These are phyloP conservation scores for Petrolisthes cinctipes DNA, from an alignment of 2,888 invertebrate species.

Conservation along the genomic window DNA sequence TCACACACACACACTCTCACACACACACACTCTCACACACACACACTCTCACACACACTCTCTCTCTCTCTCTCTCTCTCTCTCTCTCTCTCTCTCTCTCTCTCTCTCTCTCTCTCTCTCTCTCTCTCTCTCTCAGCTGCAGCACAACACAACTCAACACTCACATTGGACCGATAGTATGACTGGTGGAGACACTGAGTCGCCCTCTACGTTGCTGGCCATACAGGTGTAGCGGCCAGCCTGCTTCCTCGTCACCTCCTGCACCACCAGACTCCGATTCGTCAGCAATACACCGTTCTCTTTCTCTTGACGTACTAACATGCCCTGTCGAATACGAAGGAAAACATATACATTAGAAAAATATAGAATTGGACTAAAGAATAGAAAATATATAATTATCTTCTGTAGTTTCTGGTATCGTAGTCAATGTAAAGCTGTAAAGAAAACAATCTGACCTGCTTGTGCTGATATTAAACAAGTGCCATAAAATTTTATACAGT, in stretches of 20 bases:
- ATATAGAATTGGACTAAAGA: neutral
- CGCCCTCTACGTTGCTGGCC: constrained; percentile 50
- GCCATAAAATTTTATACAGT: neutral
- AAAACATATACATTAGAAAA: neutral
- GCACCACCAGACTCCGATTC: constrained; percentile 50
- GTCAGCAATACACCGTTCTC: constrained; percentile 44
- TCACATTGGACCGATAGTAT: constrained; percentile 43
- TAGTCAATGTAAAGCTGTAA: neutral
- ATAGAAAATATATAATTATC: too few relatives aligned
- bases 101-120: neutral
- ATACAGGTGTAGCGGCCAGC: constrained; percentile 50
- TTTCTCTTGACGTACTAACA: constrained; percentile 37
- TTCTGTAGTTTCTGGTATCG: neutral
- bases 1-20: neutral
- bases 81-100: neutral
- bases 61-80: constrained; percentile 23
- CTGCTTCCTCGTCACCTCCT: constrained; percentile 48
- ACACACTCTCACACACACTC: neutral
- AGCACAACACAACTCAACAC: neutral
- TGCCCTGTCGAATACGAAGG: constrained; percentile 12
- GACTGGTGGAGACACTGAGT: constrained; percentile 44
- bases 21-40: neutral
- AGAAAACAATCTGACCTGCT: neutral
- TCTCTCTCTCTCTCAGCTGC: neutral
- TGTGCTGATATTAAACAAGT: neutral